Conservation (phyloP, 2,888 invertebrate species). For the Chirona hameri region DNA sequence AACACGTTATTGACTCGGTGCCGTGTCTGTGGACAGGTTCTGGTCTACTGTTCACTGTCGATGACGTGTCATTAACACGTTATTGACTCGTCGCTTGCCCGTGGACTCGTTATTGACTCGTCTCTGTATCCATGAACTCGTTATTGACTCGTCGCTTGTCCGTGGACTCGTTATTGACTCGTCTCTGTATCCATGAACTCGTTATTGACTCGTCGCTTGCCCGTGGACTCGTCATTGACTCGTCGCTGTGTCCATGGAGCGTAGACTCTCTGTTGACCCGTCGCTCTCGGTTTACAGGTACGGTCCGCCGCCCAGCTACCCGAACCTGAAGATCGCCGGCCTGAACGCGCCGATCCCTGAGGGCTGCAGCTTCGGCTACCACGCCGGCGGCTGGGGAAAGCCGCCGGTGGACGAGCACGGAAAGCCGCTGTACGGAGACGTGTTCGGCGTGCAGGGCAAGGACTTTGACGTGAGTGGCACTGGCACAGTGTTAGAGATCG, state of each 20-base stretch:
- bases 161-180: background rate
- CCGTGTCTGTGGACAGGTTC: background rate
- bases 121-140: background rate
- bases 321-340: conserved; percentile 95
- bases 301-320: conserved; percentile 98
- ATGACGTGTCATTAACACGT: too few species aligned
- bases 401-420: conserved; percentile 98
- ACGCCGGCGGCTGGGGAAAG: conserved; percentile 99
- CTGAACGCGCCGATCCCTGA: conserved; percentile 98
- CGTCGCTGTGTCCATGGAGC: background rate
- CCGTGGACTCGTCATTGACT: background rate
- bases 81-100: background rate
- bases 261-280: too few species aligned
- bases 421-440: conserved; percentile 96
- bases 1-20: background rate
- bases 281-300: conserved; percentile 52
- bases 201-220: background rate
- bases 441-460: conserved; percentile 71
- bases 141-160: background rate
- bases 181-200: background rate
- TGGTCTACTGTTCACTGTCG: too few species aligned
- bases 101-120: background rate
- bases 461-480: conserved; percentile 38
- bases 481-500: too few species aligned
- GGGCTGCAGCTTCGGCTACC: conserved; percentile 95